phyloP scores from a whole-genome alignment of 1,140 invertebrate species.

The Temnothorax nylanderi region DNA sequence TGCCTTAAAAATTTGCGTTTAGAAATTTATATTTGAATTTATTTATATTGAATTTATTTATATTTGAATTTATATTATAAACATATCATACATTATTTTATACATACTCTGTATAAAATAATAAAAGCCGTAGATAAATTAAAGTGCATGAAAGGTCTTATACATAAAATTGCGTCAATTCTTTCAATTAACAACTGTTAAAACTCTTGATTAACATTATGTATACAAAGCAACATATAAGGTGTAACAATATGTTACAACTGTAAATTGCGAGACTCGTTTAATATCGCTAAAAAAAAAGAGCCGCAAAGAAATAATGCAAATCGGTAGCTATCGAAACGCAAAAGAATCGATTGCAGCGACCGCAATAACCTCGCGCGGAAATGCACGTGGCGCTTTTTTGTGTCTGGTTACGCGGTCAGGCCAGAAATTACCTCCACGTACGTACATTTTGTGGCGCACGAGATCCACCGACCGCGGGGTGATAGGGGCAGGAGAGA shows the following conservation, averaged over 20 bases:
- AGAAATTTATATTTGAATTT: too few relatives aligned
- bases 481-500: not conserved
- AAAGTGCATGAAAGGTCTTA: not conserved
- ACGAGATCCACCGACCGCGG: not conserved
- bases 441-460: conserved; percentile 34
- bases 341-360: conserved; percentile 1
- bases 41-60: not conserved
- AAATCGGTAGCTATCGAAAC: conserved; percentile 2
- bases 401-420: conserved; percentile 34
- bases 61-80: not conserved
- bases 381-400: conserved; percentile 27
- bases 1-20: not conserved
- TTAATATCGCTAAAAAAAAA: conserved; percentile 2
- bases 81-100: not conserved
- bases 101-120: not conserved
- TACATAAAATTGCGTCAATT: not conserved
- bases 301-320: not conserved
- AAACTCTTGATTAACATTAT: not conserved
- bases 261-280: not conserved
- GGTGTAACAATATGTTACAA: not conserved
- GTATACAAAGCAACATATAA: too few relatives aligned
- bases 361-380: conserved; percentile 13
- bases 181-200: not conserved
- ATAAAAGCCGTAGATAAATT: not conserved
- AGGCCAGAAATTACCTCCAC: conserved; percentile 23